phyloP scores from a whole-genome alignment of 2,888 invertebrate species.

The Blastobasis adustella region DNA sequence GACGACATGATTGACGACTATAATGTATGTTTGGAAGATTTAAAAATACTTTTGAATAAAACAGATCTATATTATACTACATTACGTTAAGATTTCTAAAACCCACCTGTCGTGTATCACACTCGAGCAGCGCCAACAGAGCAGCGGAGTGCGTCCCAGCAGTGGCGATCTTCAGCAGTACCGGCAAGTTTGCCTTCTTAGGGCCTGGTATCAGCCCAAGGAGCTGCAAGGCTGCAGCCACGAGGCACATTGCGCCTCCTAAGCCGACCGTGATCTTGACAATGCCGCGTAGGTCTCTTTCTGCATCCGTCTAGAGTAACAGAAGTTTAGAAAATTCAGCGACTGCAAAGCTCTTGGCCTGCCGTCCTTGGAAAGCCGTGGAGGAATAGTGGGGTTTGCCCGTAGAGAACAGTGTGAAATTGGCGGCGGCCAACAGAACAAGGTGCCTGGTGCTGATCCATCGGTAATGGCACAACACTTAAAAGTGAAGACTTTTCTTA shows the following conservation, averaged over 20 bases:
- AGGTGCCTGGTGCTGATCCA: no score
- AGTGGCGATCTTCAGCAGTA: conserved; percentile 50
- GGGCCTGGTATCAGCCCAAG: conserved; percentile 41
- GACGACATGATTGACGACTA: no score
- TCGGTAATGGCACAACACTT: no score
- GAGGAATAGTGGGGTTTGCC: no score
- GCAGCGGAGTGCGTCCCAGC: conserved; percentile 60
- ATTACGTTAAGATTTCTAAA: background rate
- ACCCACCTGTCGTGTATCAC: conserved; percentile 52
- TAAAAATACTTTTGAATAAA: no score
- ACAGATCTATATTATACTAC: background rate
- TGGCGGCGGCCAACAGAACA: no score
- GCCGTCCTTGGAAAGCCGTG: no score
- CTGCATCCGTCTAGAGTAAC: conserved; percentile 48
- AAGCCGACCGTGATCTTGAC: conserved; percentile 56
- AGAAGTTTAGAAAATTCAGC: background rate
- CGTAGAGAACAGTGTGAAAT: no score
- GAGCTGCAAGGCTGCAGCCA: conserved; percentile 51
- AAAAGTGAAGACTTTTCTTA: no score
- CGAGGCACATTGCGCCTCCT: conserved; percentile 58
- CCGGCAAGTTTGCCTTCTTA: conserved; percentile 31
- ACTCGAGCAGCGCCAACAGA: conserved; percentile 48
- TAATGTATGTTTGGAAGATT: no score
- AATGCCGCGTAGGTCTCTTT: conserved; percentile 52
- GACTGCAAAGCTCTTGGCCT: no score